Conservation (phyloP, 2,113 vertebrate species). For the Paramormyrops kingsleyae region DNA sequence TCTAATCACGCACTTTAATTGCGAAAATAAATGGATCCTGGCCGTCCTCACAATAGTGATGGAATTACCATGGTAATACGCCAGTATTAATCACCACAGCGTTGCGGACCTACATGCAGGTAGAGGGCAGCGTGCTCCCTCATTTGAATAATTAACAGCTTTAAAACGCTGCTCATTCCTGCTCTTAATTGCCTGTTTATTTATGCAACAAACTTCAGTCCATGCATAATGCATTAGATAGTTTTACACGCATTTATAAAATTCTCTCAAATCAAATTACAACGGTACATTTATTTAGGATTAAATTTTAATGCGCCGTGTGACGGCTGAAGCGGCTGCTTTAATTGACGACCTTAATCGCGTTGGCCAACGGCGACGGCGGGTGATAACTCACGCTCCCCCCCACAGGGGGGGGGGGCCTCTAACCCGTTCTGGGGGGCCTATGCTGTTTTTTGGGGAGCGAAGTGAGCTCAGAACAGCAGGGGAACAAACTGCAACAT, state of each 20-base stretch:
- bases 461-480: neutral
- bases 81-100: slow-evolving; percentile 57
- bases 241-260: slow-evolving; percentile 63
- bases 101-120: slow-evolving; percentile 59
- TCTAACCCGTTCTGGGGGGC: neutral
- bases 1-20: slow-evolving; percentile 89
- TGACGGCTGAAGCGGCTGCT: slow-evolving; percentile 37
- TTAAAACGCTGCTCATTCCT: slow-evolving; percentile 37
- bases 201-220: slow-evolving; percentile 54
- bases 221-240: slow-evolving; percentile 62
- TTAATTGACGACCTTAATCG: slow-evolving; percentile 52
- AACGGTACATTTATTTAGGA: slow-evolving; percentile 68
- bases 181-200: slow-evolving; percentile 63
- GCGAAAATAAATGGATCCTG: slow-evolving; percentile 89
- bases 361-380: slow-evolving; percentile 38
- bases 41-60: slow-evolving; percentile 72
- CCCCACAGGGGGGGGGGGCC: neutral
- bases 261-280: slow-evolving; percentile 73
- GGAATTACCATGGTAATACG: slow-evolving; percentile 64
- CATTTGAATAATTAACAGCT: slow-evolving; percentile 69
- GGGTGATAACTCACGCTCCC: slow-evolving; percentile 24
- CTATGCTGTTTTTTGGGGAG: neutral
- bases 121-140: slow-evolving; percentile 51
- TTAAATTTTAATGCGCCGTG: slow-evolving; percentile 58
- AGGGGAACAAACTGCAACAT: neutral